Conservation (phyloP, 2,888 invertebrate species). For the Limenitis camilla region DNA sequence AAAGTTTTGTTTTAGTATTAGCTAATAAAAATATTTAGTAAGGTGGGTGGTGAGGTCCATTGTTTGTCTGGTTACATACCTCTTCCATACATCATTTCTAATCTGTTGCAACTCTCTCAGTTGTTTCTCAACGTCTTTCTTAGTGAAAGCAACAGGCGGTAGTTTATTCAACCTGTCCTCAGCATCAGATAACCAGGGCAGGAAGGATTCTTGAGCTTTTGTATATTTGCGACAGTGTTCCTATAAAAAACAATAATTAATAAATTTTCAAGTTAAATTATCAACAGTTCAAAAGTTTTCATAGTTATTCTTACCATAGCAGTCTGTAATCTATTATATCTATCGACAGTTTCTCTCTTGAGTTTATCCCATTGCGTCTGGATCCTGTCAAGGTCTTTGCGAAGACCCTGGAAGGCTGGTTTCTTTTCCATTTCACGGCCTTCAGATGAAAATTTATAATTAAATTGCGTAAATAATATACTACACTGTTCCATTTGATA, state of each 20-base stretch:
- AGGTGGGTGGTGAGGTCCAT: too few species aligned
- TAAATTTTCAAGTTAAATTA: not conserved
- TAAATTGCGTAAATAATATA: not conserved
- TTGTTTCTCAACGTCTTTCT: conserved; percentile 90
- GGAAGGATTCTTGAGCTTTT: conserved; percentile 86
- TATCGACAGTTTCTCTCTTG: conserved; percentile 89
- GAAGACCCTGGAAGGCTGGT: conserved; percentile 57
- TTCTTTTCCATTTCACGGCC: conserved; percentile 73
- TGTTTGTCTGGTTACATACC: too few species aligned
- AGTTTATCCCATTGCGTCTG: conserved; percentile 94
- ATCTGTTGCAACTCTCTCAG: conserved; percentile 90
- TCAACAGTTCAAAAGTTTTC: not conserved
- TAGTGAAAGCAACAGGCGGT: conserved; percentile 86
- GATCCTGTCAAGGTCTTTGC: conserved; percentile 88
- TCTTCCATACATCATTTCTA: conserved; percentile 95
- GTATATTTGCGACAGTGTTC: conserved; percentile 94
- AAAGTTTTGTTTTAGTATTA: too few species aligned
- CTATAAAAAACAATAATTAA: conserved; percentile 30
- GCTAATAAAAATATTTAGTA: too few species aligned
- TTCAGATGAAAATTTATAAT: conserved; percentile 21
- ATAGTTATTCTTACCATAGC: conserved; percentile 75
- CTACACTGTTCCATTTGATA: too few species aligned
- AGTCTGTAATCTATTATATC: conserved; percentile 89
- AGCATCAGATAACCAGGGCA: conserved; percentile 90
- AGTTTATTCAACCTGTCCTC: conserved; percentile 88